Base-by-base conservation (phyloP, 2,797 vertebrate genomes). In the Rhynchotus rufescens region DNA sequence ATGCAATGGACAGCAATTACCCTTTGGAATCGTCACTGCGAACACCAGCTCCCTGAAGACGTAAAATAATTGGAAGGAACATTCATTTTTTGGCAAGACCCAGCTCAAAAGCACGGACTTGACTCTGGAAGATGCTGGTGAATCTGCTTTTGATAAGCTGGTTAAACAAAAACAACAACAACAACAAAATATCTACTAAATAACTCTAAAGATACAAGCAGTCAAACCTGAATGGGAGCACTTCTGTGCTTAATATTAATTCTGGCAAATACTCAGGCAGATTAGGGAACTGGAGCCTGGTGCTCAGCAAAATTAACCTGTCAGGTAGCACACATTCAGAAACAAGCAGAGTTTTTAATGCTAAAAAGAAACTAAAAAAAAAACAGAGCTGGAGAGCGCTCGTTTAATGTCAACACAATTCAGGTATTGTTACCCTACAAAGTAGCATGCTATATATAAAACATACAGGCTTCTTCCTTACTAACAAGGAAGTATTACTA, bases 371-470 rank as follows among this genome's bases (percentile, higher is more conserved):
- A 42, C 19, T 23, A 51, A 61, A 76, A 74, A 36, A 77, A 40
- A 5, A 74, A 6, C 32, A 86, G 25, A 67, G 28, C 51, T n/a
- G 22, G 34, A 60, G 16, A 88, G 12, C 2, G 44, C 30, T 10
- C 17, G 42, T 30, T 69, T 81, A 86, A 83, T 6, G 9, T 4
- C 67, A 76, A 30, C 12, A 64, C 38, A 86, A 81, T 73, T 84
- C 60, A 84, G 88, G 65, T 88, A 68, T 76, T 67, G 8, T 62
- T 82, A 76, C 73, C n/a, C 73, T 71, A 66, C 14, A 72, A 73
- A 94, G 75, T 28, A 94, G 69, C 84, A 90, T 32, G 40, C 42
- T 81, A n/a, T 30, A 9, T n/a, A 69, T 25, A 71, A 96, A 90
- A 79, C n/a, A 80, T 52, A 45, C 45, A 73, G 62, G 80, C 56